A percentile compares a stretch with the other conserved stretches of the same genome.
Evolutionary conservation across 2,113 vertebrate genomes (phyloP).

Genomic region (Macroglossus sobrinus): DNA sequence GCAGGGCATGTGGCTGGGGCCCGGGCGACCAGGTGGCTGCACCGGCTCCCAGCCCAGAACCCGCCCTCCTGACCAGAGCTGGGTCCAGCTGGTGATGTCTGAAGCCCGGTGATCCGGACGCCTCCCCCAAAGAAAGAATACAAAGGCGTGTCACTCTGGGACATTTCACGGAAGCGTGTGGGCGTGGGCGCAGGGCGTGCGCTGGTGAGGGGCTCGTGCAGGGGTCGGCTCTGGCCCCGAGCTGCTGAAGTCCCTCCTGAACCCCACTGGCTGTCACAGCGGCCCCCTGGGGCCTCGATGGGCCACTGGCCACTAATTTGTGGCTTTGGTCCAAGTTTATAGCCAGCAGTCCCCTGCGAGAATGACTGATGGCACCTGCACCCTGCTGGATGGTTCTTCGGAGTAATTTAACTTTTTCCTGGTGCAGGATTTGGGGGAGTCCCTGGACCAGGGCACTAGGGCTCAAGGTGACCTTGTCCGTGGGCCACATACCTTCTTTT

Average conservation of each 20-base stretch:
- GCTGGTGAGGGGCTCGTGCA: rapidly evolving
- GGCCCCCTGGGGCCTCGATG: rapidly evolving
- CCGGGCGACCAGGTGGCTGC: rapidly evolving
- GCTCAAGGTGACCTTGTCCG: rapidly evolving
- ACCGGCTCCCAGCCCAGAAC: background rate
- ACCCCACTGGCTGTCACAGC: rapidly evolving
- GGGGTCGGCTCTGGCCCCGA: background rate
- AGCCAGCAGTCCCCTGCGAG: rapidly evolving
- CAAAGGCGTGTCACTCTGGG: background rate
- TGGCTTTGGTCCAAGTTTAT: background rate
- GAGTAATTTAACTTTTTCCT: background rate
- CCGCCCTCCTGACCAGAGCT: background rate
- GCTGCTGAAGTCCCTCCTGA: background rate
- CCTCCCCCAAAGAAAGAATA: background rate
- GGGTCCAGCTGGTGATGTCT: too few relatives aligned
- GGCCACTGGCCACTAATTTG: rapidly evolving
- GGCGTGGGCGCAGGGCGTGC: rapidly evolving
- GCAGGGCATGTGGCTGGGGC: rapidly evolving
- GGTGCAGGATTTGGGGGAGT: background rate
- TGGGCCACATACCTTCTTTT: background rate
- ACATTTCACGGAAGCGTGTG: background rate
- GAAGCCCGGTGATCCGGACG: background rate
- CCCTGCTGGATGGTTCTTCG: rapidly evolving
- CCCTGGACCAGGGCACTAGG: background rate
- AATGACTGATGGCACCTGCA: rapidly evolving